Evolutionary conservation across 2,113 vertebrate species (phyloP), one percentile per base, ranked within the genome.

Genomic region (Acinonyx jubatus): DNA sequence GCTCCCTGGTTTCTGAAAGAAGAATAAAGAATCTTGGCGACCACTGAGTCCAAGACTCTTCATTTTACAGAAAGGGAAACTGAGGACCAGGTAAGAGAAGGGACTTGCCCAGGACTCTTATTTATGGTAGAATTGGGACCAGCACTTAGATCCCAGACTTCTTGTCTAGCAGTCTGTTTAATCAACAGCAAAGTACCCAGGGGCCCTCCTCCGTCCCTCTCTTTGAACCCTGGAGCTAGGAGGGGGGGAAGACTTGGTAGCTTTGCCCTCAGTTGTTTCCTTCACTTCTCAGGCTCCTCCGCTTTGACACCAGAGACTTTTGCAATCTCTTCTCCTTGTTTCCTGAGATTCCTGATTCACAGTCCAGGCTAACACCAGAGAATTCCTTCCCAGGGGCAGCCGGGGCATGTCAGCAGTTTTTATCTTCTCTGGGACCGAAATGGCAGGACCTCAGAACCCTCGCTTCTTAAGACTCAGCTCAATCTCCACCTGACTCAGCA

Each of bases 401-500:
- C 25, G 14, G 71, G 50, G 31, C 27, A 36, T 21, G 66, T 97
- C 97, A 98, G 97, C 93, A 95, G 48, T 97, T 98, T 78, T 61
- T 66, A 45, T 68, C 83, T 81, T 29, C 18, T 81, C 52, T 82
- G 90, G 82, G 71, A 84, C 89, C 95, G 31, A 94, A 76, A 63
- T 27, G 82, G 79, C 82, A 97, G 78, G 52, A 63, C 76, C 87
- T 97, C 74, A 82, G 68, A 78, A 82, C n/a, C 29, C 65, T 50
- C 1, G 12, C 89, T 97, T 98, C 52, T 92, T 33, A 76, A 89
- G 76, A 97, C 90, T 98, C 97, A 98, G 97, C 97, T 97, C 71
- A 73, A 74, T 94, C 48, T 92, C 38, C 21, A 91, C 95, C 95
- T 98, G 97, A 98, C 95, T 98, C 97, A 98, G 97, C 98, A 98